Base-by-base conservation (phyloP, 2,113 vertebrate species). In the Cephalopholis sonnerati region DNA sequence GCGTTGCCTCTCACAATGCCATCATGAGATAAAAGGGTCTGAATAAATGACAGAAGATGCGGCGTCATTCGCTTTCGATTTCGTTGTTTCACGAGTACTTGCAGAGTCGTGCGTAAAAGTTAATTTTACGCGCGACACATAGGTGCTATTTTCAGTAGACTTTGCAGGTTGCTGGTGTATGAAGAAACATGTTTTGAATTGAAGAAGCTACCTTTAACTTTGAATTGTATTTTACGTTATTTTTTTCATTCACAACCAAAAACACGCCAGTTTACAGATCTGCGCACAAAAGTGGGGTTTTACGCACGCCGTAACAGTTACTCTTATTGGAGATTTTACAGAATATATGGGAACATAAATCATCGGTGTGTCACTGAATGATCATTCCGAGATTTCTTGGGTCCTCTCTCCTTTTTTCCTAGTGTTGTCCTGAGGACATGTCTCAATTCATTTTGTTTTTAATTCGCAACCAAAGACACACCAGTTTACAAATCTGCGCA, bases 51-150 rank as follows among this genome's bases (percentile, higher is more conserved):
- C 32, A 36, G 32, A 46, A 65, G 2, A 39, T 57, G 57, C 17
- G 32, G 32, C 41, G 2, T 64, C 64, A 17, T 82, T 82, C 82
- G 74, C 44, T 48, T 69, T 39, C 1, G 20, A 44, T 75, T 0
- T 29, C 41, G 4, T 41, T 41, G 39, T 58, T 58, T 78, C 46
- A 74, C 55, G 41, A 24, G 17, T 64, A 24, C 53, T 9, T 59
- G 62, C 48, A 36, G 27, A 53, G 27, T 3, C 20, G 3, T 7
- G 65, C 65, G 46, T 68, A 68, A 68, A 68, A 32, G 10, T 5
- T 44, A 41, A 15, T 15, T 65, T 86, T 75, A 79, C 69, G 74
- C 79, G 4, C 24, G 51, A 51, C 50, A 27, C 22, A 5, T 1
- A 2, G 0, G 20, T 3, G 27, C 10, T 9, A 44, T 44, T 44